phyloP scores from a whole-genome alignment of 2,113 vertebrate genomes.

The Microtus ochrogaster region DNA sequence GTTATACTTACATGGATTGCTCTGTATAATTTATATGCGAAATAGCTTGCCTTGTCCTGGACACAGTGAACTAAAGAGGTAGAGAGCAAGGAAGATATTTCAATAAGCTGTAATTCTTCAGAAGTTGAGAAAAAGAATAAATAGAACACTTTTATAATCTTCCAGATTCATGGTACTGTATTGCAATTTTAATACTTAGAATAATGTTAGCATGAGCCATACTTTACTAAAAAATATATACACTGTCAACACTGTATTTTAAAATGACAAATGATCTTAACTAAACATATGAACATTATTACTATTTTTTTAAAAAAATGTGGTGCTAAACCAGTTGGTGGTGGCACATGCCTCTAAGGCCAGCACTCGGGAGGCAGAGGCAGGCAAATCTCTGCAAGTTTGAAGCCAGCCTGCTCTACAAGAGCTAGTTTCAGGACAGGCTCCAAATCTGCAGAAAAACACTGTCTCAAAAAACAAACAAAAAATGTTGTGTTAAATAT shows the following conservation, averaged over 20 bases:
- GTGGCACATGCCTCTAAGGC: too few species aligned
- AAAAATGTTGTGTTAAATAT: not conserved
- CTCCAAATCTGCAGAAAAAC: too few species aligned
- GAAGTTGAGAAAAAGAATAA: not conserved
- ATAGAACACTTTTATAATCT: not conserved
- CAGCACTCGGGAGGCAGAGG: too few species aligned
- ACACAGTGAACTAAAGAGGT: constrained; percentile 86
- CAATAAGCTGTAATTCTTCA: not conserved
- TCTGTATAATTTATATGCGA: constrained; percentile 87
- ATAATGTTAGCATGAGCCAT: not conserved
- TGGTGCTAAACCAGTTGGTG: not conserved
- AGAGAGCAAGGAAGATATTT: constrained; percentile 58
- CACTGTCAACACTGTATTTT: not conserved
- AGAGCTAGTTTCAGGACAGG: too few species aligned
- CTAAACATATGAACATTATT: not conserved
- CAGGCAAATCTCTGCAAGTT: too few species aligned
- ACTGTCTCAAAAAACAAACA: too few species aligned
- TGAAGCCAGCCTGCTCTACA: too few species aligned
- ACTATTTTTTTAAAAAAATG: not conserved
- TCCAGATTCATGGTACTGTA: not conserved
- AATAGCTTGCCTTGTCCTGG: constrained; percentile 88
- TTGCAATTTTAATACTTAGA: not conserved
- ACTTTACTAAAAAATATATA: not conserved
- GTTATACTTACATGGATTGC: constrained; percentile 89
- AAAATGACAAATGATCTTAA: not conserved